Percentiles rank a stretch among this genome's conserved stretches.
These are phyloP conservation scores for Paramisgurnus dabryanus DNA, from an alignment of 2,113 vertebrate genomes.

Conservation along the genomic window DNA sequence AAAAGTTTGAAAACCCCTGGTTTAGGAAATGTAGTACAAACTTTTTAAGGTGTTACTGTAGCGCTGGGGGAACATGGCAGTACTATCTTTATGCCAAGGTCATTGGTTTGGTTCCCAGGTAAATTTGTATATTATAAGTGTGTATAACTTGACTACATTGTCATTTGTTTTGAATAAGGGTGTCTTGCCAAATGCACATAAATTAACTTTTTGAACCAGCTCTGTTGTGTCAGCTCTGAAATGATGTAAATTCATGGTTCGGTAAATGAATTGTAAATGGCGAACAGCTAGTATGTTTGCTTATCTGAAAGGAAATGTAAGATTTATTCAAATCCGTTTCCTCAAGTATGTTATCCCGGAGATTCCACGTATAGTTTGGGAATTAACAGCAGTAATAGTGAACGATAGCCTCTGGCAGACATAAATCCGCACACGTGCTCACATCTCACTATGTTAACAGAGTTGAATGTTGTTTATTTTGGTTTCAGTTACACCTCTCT, in stretches of 20 bases:
- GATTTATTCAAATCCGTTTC: neutral
- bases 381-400: conserved; percentile 1
- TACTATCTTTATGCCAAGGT: no score
- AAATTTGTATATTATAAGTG: no score
- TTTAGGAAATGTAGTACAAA: no score
- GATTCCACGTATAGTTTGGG: neutral
- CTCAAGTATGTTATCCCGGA: conserved; percentile 5
- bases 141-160: no score
- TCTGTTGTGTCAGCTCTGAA: neutral
- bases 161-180: no score
- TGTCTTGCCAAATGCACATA: no score
- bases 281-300: neutral
- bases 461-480: conserved; percentile 30
- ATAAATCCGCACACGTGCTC: conserved; percentile 11
- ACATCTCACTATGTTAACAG: neutral
- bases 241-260: neutral
- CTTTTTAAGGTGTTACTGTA: no score
- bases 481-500: conserved; percentile 11
- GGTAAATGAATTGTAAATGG: neutral
- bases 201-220: neutral
- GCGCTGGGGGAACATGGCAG: no score
- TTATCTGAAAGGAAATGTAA: neutral
- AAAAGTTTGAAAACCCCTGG: no score
- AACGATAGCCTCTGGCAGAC: conserved; percentile 49
- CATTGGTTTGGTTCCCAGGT: no score